phyloP scores from a whole-genome alignment of 2,797 vertebrate genomes.

The Manis javanica region DNA sequence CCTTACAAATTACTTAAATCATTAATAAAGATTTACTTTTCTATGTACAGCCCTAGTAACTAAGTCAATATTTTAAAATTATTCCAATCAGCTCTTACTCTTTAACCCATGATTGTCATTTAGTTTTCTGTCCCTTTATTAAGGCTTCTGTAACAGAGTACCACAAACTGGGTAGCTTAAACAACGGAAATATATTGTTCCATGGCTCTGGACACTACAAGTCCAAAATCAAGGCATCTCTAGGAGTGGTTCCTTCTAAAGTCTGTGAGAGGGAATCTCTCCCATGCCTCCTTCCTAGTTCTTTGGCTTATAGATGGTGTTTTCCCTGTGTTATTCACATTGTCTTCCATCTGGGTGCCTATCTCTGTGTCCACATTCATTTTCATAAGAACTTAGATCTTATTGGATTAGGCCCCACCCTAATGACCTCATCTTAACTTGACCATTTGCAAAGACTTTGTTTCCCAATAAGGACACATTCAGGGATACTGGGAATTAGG shows the following conservation, averaged over 20 bases:
- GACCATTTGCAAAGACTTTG: background rate
- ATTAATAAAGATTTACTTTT: background rate
- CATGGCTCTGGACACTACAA: background rate
- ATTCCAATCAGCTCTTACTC: background rate
- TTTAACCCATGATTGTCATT: background rate
- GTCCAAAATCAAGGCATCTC: background rate
- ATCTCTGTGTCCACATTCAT: background rate
- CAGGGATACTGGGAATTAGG: background rate
- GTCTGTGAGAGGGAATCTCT: background rate
- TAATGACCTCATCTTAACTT: background rate
- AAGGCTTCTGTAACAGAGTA: background rate
- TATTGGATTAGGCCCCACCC: background rate
- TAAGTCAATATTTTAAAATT: background rate
- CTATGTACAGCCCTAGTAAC: background rate
- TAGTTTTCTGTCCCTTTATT: conserved; percentile 10
- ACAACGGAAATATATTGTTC: background rate
- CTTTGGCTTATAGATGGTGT: background rate
- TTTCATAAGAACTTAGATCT: background rate
- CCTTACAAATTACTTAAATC: background rate
- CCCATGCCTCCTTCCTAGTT: background rate
- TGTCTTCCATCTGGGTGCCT: background rate
- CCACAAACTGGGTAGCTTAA: background rate
- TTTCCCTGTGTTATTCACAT: background rate
- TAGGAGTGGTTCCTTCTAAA: background rate
- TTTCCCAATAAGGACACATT: background rate